A percentile compares a stretch with the other conserved stretches of the same genome.
Conservation (phyloP, 2,888 invertebrate genomes). For the Helobdella robusta region DNA sequence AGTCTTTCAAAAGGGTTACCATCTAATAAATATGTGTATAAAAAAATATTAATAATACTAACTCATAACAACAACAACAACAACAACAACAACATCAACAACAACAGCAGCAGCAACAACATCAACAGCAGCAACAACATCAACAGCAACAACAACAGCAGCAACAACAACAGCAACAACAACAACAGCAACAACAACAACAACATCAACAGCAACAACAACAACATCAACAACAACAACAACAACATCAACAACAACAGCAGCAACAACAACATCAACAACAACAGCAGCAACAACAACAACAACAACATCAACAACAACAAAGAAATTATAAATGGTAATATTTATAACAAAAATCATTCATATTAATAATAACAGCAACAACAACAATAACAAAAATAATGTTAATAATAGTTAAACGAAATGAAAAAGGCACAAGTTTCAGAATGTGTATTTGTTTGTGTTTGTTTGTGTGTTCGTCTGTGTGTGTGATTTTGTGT, state of each 20-base stretch:
- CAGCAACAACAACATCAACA: neutral
- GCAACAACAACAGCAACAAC: neutral
- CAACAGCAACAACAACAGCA: neutral
- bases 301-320: neutral
- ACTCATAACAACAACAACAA: too few species aligned
- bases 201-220: too few species aligned
- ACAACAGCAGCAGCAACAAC: too few species aligned
- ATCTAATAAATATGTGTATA: too few species aligned
- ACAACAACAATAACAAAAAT: conserved; percentile 1
- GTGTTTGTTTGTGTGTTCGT: neutral
- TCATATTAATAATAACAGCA: conserved; percentile 6
- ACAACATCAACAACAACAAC: neutral
- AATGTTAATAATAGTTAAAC: neutral
- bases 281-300: neutral
- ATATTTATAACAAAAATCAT: neutral
- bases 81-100: too few species aligned
- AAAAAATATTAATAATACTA: too few species aligned
- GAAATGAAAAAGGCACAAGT: neutral
- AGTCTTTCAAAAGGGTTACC: too few species aligned
- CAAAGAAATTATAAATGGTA: neutral
- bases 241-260: neutral
- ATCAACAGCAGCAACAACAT: neutral
- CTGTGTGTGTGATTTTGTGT: conserved; percentile 5
- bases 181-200: neutral
- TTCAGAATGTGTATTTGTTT: too few species aligned